Percentiles rank a stretch among this genome's conserved stretches.
phyloP scores from a whole-genome alignment of 1,140 invertebrate genomes.

The Tetramorium alpestre region DNA sequence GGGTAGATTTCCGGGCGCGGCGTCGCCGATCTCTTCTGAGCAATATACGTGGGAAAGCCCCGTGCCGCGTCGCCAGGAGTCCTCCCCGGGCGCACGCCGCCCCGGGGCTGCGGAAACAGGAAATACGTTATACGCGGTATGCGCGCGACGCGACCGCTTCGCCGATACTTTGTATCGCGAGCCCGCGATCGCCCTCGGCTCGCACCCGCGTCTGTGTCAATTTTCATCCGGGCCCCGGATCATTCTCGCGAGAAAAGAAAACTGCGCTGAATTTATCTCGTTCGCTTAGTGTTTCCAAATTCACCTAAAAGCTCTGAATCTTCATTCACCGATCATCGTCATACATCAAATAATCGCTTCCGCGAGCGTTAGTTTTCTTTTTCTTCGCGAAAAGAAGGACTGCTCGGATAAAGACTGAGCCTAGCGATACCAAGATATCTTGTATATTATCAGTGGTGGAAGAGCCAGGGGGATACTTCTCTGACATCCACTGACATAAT shows the following conservation, averaged over 20 bases:
- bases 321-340: background rate
- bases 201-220: constrained; percentile 20
- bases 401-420: constrained; percentile 25
- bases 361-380: background rate
- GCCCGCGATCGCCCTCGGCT: background rate
- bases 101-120: constrained; percentile 38
- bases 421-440: constrained; percentile 33
- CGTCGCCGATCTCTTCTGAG: constrained; percentile 53
- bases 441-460: background rate
- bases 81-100: background rate
- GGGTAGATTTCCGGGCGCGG: constrained; percentile 11
- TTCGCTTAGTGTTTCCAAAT: background rate
- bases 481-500: constrained; percentile 9
- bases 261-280: background rate
- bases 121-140: constrained; percentile 21
- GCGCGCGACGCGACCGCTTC: constrained; percentile 30
- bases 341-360: background rate
- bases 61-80: background rate
- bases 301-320: background rate
- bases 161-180: constrained; percentile 34
- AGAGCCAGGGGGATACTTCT: background rate
- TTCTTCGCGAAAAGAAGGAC: background rate
- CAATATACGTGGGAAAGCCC: constrained; percentile 45
- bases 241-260: background rate
- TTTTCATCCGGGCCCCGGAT: constrained; percentile 20